Base-by-base conservation (phyloP, 2,113 vertebrate species). In the Danionella cerebrum region DNA sequence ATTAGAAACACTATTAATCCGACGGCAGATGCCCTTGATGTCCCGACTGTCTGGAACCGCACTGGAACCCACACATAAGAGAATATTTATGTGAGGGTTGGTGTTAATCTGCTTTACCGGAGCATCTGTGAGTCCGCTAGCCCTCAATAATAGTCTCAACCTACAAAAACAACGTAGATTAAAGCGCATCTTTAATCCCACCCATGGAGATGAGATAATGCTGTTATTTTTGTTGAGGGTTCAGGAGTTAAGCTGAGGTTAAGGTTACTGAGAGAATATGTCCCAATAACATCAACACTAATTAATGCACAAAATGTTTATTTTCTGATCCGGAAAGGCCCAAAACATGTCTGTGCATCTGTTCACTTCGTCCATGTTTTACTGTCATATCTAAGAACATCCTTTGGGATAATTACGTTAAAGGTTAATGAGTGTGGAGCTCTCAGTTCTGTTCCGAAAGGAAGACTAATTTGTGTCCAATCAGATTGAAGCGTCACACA, bases 361-460 rank as follows among this genome's bases (percentile, higher is more conserved):
- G 5, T 6, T 5, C 29, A 33, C 9, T 33, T 33, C 9, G 5
- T 33, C 3, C 5, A 13, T 2, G 22, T 48, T 38, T 27, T 60
- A 39, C 7, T 44, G 12, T 8, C 25, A 45, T 44, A 58, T 42
- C 33, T 55, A 19, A 16, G 25, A 45, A 47, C 33, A 45, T 65
- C 24, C 57, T 73, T 57, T 64, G 44, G 13, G n/a, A 33, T 65
- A 58, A 74, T 74, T 69, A 33, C 8, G 65, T 59, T 50, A 14
- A 12, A 38, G 18, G n/a, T 27, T 47, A 39, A 31, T 36, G 11
- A 39, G 59, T 33, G 31, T 58, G 48, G 39, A 44, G 57, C 41
- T 13, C 22, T 27, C 64, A 59, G 58, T 74, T 53, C 24, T 52
- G 36, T 42, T 69, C 69, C 59, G 45, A 65, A 58, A 69, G 36